A percentile compares a stretch with the other conserved stretches of the same genome.
These are phyloP conservation scores for Scaptomyza hsui DNA, from an alignment of 1,140 invertebrate species.

Conservation along the genomic window DNA sequence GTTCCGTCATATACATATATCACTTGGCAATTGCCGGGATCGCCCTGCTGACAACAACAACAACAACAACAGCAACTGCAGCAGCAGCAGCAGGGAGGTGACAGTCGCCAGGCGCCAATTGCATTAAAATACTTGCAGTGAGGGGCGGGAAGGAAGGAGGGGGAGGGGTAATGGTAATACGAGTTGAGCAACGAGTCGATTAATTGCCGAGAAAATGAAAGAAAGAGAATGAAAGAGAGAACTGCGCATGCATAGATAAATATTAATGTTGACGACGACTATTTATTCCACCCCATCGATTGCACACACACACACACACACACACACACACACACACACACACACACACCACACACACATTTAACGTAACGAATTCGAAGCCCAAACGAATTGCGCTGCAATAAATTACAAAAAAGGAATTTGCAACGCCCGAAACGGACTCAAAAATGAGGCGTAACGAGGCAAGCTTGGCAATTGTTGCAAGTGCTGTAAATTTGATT, in stretches of 20 bases:
- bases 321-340: constrained; percentile 2
- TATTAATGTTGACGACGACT: constrained; percentile 23
- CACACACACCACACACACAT: constrained; percentile 9
- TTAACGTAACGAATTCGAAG: constrained; percentile 57
- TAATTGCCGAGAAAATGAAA: constrained; percentile 48
- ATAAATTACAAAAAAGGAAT: constrained; percentile 72
- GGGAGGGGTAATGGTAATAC: constrained; percentile 30
- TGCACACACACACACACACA: constrained; percentile 1
- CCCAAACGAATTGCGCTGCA: constrained; percentile 74
- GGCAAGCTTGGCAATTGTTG: constrained; percentile 6
- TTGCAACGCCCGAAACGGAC: constrained; percentile 58
- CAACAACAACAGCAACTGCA: neutral
- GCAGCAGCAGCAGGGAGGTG: neutral
- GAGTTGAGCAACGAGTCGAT: constrained; percentile 45
- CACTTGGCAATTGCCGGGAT: constrained; percentile 30
- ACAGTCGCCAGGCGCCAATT: constrained; percentile 28
- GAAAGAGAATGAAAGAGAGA: neutral
- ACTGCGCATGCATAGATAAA: constrained; percentile 49
- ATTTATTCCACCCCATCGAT: constrained; percentile 38
- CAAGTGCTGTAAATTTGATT: constrained; percentile 26
- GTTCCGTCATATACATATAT: constrained; percentile 44
- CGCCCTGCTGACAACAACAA: constrained; percentile 13
- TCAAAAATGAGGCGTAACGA: constrained; percentile 46
- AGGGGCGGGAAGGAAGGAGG: neutral
- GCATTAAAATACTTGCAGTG: constrained; percentile 7